Evolutionary conservation across 2,888 invertebrate species (phyloP).

Genomic region (Leptinotarsa juncta): DNA sequence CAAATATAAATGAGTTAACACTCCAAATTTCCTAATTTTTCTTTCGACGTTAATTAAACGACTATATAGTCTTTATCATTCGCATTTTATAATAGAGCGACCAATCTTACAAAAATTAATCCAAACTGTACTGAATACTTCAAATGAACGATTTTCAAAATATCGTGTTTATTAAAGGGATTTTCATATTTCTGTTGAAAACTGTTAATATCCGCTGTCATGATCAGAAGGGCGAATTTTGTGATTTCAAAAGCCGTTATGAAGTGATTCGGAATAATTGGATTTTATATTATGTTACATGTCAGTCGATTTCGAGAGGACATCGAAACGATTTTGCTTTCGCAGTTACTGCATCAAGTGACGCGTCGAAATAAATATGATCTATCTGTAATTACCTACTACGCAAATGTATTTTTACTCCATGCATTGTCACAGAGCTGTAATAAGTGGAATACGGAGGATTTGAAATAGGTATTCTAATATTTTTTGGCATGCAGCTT

Average conservation of each 20-base stretch:
- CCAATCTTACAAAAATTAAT: too few species aligned
- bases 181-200: conserved; percentile 9
- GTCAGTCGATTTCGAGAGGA: conserved; percentile 4
- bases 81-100: too few species aligned
- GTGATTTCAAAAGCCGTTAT: conserved; percentile 4
- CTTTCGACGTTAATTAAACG: too few species aligned
- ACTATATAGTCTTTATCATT: too few species aligned
- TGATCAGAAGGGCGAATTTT: conserved; percentile 15
- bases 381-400: conserved; percentile 12
- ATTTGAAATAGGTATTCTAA: background rate
- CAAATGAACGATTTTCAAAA: background rate
- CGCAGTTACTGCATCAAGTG: conserved; percentile 2
- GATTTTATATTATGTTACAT: conserved; percentile 16
- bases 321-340: background rate
- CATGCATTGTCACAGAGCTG: background rate
- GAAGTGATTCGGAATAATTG: conserved; percentile 16
- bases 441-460: background rate
- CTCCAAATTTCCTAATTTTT: too few species aligned
- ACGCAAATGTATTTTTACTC: too few species aligned
- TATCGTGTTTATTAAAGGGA: background rate
- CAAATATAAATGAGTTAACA: too few species aligned
- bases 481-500: background rate
- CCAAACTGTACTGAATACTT: background rate
- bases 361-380: conserved; percentile 4
- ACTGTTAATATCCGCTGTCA: conserved; percentile 22